Base-by-base conservation (phyloP, 2,888 invertebrate species). In the Kryphioiulus occultus region DNA sequence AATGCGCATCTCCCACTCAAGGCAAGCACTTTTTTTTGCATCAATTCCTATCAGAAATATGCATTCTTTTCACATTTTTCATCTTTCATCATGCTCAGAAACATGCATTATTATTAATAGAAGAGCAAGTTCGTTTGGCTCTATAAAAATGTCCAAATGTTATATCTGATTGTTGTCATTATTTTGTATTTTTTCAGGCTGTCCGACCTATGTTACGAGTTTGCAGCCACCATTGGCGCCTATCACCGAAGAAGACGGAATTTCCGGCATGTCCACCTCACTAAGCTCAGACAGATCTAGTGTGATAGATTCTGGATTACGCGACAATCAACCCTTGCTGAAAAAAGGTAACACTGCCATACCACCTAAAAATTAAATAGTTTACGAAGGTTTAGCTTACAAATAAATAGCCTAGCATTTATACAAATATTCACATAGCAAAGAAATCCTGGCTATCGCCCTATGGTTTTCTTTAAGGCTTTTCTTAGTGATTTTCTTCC, bases 231-330 rank as follows among this genome's bases (percentile, higher is more conserved):
- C 53, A 32, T 42, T 86, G 78, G 68, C 86, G 4, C 86, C 86
- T 4, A 86, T 86, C 19, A 68, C 86, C 7, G 86, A 86, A 86
- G 86, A 86, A 17, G 86, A 86, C 68, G 86, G 59, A 30, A 3
- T 68, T n/a, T 86, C 86, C 5, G 86, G 59, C 59, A 68, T 68
- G 59, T 68, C 59, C 59, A 68, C 59, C 17, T 86, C 86, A 5
- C 68, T 86, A 32, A 86, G 86, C 30, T 86, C 86, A n/a, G 86
- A 86, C 19, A 22, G 86, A 19, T 86, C 86, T 35, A 86, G 86
- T 68, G 86, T 86, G 19, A 68, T 68, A 7, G 86, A 86, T 30
- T 68, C 86, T 19, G 86, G 86, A 30, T 32, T 68, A 30, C 32
- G 32, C 7, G 86, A 86, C 78, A 86, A 86, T 86, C 86, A 86